Percentiles rank a stretch among this genome's conserved stretches.
phyloP scores from a whole-genome alignment of 2,797 vertebrate genomes.

The Silurus aristotelis region DNA sequence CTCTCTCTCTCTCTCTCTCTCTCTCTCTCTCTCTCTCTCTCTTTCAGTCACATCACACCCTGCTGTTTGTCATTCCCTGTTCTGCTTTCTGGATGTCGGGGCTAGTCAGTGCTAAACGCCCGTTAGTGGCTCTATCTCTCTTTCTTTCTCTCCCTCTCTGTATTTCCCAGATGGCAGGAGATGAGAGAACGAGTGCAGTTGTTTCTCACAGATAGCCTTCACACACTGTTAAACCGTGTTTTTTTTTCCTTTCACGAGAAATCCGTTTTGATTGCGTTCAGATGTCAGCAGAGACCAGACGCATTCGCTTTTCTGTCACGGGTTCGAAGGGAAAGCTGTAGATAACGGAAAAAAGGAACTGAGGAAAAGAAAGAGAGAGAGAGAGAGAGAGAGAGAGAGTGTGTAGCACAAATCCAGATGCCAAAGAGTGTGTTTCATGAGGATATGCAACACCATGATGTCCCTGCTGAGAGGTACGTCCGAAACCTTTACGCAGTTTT shows the following conservation, averaged over 20 bases:
- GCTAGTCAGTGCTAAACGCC: conserved; percentile 7
- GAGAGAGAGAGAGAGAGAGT: conserved; percentile 34
- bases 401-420: conserved; percentile 26
- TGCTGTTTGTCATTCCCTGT: conserved; percentile 7
- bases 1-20: conserved; percentile 42
- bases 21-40: conserved; percentile 43
- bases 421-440: conserved; percentile 53
- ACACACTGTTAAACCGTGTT: conserved; percentile 35
- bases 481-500: background rate
- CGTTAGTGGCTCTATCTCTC: background rate
- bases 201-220: conserved; percentile 42
- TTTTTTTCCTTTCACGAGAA: conserved; percentile 26
- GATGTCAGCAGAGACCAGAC: conserved; percentile 60
- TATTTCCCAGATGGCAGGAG: conserved; percentile 43
- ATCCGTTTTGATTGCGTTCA: conserved; percentile 64
- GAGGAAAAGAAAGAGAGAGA: conserved; percentile 32
- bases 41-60: conserved; percentile 12
- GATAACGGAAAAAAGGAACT: background rate
- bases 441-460: conserved; percentile 61
- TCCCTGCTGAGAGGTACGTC: conserved; percentile 66
- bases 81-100: conserved; percentile 10
- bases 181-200: conserved; percentile 38
- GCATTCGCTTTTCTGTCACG: conserved; percentile 56
- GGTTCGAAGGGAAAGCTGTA: conserved; percentile 25
- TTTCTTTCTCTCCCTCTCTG: conserved; percentile 29